Evolutionary conservation across 2,113 vertebrate genomes (phyloP), one percentile per base, ranked within the genome.

Genomic region (Clarias batrachus): DNA sequence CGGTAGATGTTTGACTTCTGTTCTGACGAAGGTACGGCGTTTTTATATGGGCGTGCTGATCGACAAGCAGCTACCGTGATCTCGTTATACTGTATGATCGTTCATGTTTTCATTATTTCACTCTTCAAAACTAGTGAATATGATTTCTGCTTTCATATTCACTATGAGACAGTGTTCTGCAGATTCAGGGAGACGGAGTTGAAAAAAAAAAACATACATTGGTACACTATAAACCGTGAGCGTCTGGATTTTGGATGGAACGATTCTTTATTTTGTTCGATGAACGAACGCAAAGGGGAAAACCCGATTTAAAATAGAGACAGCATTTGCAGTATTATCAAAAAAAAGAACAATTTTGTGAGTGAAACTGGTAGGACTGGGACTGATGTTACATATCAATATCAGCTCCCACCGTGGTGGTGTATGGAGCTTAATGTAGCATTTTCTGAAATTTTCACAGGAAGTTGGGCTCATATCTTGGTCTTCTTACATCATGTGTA

Each of bases 251-350:
- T 90, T 82, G 76, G 90, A 90, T 88, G 92, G 87, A 91, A 89
- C 92, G 79, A 90, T 70, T 65, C 30, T 71, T 90, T 77, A 87
- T 86, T 92, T 92, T 93, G 91, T 91, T 92, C 90, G 85, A n/a
- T 48, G 16, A 62, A 62, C n/a, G 30, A 54, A 25, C 4, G 1
- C 17, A 59, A 83, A 23, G 1, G 25, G 27, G 6, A 59, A 33
- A 70, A 70, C 16, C 4, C 17, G 14, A 37, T 37, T 84, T 37
- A 17, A 17, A 82, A 68, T 17, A 3, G 23, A n/a, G 14, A 54
- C 30, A 27, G 5, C 1, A 41, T 60, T 33, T 19, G 59, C 48
- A 78, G 59, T 59, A 59, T 85, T 70, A 57, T 33, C 1, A 33
- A 33, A 33, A 33, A 33, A 33, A 33, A 2, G 30, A 81, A 77